Conservation (phyloP, 2,888 invertebrate genomes). For the Heliconius aoede region DNA sequence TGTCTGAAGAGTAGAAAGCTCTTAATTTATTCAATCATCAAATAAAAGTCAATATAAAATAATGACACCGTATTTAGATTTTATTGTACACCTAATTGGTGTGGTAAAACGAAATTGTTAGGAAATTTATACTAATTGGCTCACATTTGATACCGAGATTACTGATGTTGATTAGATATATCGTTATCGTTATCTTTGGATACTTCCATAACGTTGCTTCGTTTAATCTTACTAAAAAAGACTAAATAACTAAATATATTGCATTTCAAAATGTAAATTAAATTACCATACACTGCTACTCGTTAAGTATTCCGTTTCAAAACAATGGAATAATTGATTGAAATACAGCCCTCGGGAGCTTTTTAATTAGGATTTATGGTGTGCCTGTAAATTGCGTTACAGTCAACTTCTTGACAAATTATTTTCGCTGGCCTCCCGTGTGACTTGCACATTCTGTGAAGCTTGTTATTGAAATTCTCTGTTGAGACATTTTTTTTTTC, state of each 20-base stretch:
- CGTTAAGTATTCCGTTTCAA: constrained; percentile 43
- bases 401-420: constrained; percentile 51
- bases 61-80: constrained; percentile 6
- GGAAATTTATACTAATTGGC: constrained; percentile 38
- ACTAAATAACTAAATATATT: constrained; percentile 35
- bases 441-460: constrained; percentile 30
- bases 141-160: constrained; percentile 25
- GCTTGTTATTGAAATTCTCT: constrained; percentile 40
- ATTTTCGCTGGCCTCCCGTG: constrained; percentile 39
- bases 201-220: constrained; percentile 21
- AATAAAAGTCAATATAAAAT: constrained; percentile 20
- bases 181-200: constrained; percentile 16
- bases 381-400: constrained; percentile 41
- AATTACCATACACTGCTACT: constrained; percentile 20
- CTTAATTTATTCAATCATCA: constrained; percentile 4
- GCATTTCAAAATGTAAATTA: constrained; percentile 27
- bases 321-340: constrained; percentile 53
- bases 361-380: constrained; percentile 61
- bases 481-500: neutral
- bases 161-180: constrained; percentile 33
- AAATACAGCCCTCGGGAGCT: constrained; percentile 45
- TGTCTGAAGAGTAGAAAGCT: neutral
- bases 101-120: constrained; percentile 12
- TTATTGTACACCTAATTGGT: constrained; percentile 23
- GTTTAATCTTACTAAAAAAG: constrained; percentile 15